Conservation (phyloP, 2,888 invertebrate genomes). For the Cephalotes varians region DNA sequence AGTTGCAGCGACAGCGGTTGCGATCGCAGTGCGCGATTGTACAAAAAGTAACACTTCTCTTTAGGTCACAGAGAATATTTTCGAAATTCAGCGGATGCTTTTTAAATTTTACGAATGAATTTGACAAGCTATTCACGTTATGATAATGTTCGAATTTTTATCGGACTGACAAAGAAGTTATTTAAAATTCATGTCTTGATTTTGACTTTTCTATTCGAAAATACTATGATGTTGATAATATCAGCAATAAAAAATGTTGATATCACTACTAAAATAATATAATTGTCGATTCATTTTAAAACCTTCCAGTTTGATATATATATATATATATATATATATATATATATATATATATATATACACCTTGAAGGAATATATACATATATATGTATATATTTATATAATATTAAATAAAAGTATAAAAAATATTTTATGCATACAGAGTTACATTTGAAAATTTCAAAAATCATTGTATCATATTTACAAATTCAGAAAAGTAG, state of each 20-base stretch:
- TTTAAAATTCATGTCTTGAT: not conserved
- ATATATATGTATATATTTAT: not conserved
- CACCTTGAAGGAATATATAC: not conserved
- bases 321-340: not conserved
- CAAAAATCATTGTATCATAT: not conserved
- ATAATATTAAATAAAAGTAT: constrained; percentile 10
- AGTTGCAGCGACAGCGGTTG: constrained; percentile 44
- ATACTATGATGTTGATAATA: too few relatives aligned
- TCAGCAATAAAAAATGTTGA: not conserved
- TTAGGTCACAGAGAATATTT: constrained; percentile 23
- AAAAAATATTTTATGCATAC: not conserved
- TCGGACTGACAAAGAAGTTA: not conserved
- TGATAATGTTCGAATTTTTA: constrained; percentile 25
- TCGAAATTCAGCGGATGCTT: constrained; percentile 20
- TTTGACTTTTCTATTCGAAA: not conserved
- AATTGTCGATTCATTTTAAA: not conserved
- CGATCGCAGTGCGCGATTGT: constrained; percentile 52
- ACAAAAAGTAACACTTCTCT: constrained; percentile 58
- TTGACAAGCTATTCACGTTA: not conserved
- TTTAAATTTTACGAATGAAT: constrained; percentile 32
- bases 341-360: not conserved
- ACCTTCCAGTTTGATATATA: not conserved
- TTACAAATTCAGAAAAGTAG: not conserved
- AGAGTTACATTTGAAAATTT: not conserved
- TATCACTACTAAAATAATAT: not conserved